Conservation (phyloP, 2,797 vertebrate species). For the Bradypodion pumilum region DNA sequence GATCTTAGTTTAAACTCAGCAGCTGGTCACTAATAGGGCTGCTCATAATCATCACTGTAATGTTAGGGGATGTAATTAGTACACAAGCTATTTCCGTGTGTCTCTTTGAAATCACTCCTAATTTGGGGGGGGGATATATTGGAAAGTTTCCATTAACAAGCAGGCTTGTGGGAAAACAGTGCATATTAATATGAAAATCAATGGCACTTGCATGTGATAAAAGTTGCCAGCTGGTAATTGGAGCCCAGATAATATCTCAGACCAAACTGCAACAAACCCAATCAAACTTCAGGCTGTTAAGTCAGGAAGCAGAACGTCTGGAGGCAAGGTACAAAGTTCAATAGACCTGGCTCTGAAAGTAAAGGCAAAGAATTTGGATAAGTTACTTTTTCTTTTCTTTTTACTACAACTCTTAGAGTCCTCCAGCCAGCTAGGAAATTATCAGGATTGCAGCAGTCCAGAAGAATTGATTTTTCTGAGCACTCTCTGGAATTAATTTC, state of each 20-base stretch:
- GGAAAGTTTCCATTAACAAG: conserved; percentile 59
- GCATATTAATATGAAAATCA: conserved; percentile 67
- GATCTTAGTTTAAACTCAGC: conserved; percentile 19
- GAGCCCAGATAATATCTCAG: neutral
- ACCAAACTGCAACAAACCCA: neutral
- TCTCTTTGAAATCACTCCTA: conserved; percentile 57
- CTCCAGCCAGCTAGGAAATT: neutral
- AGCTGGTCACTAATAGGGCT: conserved; percentile 15
- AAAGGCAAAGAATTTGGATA: neutral
- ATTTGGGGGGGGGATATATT: conserved; percentile 49
- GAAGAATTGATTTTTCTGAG: no score
- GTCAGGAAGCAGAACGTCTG: conserved; percentile 9
- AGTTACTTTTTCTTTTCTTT: neutral
- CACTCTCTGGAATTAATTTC: no score
- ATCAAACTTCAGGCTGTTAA: neutral
- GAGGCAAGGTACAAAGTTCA: neutral
- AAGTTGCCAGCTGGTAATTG: conserved; percentile 38
- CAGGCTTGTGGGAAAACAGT: conserved; percentile 53
- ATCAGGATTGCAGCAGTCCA: no score
- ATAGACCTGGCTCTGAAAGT: neutral
- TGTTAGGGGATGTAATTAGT: conserved; percentile 30
- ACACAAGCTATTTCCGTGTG: conserved; percentile 19
- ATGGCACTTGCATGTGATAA: conserved; percentile 29
- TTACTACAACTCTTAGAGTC: neutral
- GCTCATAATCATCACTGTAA: conserved; percentile 21